These are phyloP conservation scores for Copidosoma aretas DNA, from an alignment of 2,888 invertebrate genomes.

Conservation along the genomic window DNA sequence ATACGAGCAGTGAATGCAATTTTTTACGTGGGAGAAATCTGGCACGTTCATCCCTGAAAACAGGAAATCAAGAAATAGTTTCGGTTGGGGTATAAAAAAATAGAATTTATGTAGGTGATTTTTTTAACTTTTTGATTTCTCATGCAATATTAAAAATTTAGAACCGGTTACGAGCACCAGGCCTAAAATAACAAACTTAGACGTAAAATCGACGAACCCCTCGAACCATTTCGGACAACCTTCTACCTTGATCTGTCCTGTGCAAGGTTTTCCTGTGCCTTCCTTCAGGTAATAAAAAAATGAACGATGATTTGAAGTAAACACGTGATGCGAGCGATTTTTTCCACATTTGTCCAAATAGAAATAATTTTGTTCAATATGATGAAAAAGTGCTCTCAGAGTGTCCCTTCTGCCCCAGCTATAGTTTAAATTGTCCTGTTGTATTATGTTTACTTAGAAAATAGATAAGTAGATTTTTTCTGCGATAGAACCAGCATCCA, in stretches of 20 bases:
- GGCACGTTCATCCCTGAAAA: too few species aligned
- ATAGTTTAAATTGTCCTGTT: not conserved
- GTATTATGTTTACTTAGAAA: not conserved
- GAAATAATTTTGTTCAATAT: not conserved
- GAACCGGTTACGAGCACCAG: conserved; percentile 76
- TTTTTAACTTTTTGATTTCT: not conserved
- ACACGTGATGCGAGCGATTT: too few species aligned
- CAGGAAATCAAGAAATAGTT: too few species aligned
- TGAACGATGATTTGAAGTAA: conserved; percentile 5
- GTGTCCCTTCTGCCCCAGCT: conserved; percentile 25
- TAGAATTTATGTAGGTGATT: too few species aligned
- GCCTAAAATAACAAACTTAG: conserved; percentile 71
- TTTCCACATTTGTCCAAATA: too few species aligned
- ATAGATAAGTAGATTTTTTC: too few species aligned
- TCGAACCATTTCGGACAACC: conserved; percentile 41
- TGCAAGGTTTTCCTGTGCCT: conserved; percentile 68
- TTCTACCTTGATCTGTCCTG: conserved; percentile 65
- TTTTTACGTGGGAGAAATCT: too few species aligned
- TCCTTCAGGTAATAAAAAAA: conserved; percentile 64
- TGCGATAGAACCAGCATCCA: conserved; percentile 72
- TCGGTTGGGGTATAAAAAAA: too few species aligned
- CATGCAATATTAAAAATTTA: conserved; percentile 60
- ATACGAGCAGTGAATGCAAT: too few species aligned
- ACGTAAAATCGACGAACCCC: conserved; percentile 61
- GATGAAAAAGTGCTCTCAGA: conserved; percentile 33